Evolutionary conservation across 2,888 invertebrate species (phyloP).

Genomic region (Magallana nippona): DNA sequence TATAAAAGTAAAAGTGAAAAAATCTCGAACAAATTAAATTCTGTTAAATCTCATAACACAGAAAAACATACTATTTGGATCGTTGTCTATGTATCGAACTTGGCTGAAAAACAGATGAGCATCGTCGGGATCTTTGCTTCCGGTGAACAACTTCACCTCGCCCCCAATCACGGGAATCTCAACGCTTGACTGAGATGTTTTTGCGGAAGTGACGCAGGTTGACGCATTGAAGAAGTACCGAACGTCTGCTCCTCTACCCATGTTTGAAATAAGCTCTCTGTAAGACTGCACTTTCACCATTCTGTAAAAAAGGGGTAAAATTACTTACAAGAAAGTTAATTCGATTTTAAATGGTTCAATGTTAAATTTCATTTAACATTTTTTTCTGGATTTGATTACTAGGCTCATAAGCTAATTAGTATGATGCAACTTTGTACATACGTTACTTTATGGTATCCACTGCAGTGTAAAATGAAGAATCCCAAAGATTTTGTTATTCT

Average conservation of each 20-base stretch:
- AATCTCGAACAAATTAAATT: no score
- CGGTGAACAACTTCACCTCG: not conserved
- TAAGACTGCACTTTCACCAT: not conserved
- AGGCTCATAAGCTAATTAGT: no score
- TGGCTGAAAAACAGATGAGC: not conserved
- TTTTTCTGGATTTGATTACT: no score
- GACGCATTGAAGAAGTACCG: not conserved
- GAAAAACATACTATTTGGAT: not conserved
- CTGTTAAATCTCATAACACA: not conserved
- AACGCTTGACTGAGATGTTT: not conserved
- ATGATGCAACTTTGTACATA: no score
- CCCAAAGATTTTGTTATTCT: no score
- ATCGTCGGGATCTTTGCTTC: not conserved
- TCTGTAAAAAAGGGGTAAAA: not conserved
- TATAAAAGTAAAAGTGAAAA: no score
- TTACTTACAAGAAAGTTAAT: no score
- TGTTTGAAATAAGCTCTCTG: not conserved
- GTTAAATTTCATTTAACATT: no score
- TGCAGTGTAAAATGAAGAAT: no score
- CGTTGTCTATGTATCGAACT: not conserved
- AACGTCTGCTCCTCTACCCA: not conserved
- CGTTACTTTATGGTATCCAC: no score
- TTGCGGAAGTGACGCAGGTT: not conserved
- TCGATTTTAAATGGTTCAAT: no score
- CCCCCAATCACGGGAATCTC: constrained; percentile 3